A percentile compares a stretch with the other conserved stretches of the same genome.
Evolutionary conservation across 2,888 invertebrate species (phyloP).

Genomic region (Eudasyphora cyanicolor): DNA sequence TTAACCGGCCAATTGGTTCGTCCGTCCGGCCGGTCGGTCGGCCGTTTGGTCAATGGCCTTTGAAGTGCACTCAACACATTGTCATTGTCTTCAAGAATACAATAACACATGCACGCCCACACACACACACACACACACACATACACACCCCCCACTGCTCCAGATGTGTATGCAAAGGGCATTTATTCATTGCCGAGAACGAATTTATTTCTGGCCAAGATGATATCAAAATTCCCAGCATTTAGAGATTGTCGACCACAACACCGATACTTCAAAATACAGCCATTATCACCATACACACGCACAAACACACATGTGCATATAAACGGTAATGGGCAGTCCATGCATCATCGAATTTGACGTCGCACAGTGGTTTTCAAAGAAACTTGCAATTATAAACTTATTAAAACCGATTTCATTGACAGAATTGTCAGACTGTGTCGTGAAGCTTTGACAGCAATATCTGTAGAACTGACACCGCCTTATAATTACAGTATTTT

Average conservation of each 20-base stretch:
- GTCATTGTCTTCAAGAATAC: neutral
- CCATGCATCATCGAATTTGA: neutral
- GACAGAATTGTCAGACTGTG: too few relatives aligned
- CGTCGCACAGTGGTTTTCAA: neutral
- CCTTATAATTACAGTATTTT: too few relatives aligned
- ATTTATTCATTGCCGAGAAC: neutral
- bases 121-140: neutral
- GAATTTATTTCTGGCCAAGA: neutral
- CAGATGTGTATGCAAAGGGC: neutral
- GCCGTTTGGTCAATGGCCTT: neutral
- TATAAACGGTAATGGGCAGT: neutral
- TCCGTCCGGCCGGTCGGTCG: neutral
- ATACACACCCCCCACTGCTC: neutral
- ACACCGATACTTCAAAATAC: neutral
- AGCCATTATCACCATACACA: too few relatives aligned
- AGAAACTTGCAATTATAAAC: too few relatives aligned
- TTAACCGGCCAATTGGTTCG: too few relatives aligned
- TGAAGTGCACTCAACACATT: neutral
- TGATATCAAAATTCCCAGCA: neutral
- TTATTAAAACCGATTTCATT: too few relatives aligned
- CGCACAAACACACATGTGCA: too few relatives aligned
- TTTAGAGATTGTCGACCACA: conserved; percentile 1
- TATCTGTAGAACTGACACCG: too few relatives aligned
- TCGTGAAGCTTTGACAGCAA: too few relatives aligned
- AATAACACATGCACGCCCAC: neutral